These are phyloP conservation scores for Umimayanthus kanabou DNA, from an alignment of 92 coral and sea anemone species.

Conservation along the genomic window DNA sequence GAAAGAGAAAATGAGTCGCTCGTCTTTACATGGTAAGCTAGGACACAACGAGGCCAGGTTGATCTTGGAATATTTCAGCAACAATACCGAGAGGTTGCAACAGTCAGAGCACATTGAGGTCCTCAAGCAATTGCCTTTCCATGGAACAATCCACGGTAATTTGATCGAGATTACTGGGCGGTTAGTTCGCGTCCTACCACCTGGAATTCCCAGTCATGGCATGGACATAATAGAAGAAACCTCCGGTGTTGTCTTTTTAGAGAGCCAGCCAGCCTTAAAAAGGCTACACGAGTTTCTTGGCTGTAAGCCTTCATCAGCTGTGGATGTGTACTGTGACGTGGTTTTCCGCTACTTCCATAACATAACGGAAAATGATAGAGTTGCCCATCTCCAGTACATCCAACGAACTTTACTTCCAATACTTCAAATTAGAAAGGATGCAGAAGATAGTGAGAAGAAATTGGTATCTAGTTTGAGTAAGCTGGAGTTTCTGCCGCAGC, in stretches of 20 bases:
- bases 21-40: conserved; percentile 5
- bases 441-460: background rate
- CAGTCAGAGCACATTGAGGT: conserved; percentile 1
- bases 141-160: conserved; percentile 48
- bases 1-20: background rate
- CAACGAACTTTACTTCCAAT: conserved; percentile 9
- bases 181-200: conserved; percentile 45
- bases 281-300: conserved; percentile 47
- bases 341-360: conserved; percentile 47
- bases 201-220: conserved; percentile 48
- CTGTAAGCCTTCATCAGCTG: conserved; percentile 42
- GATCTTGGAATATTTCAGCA: conserved; percentile 43
- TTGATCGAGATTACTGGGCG: conserved; percentile 24
- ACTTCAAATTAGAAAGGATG: background rate
- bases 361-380: conserved; percentile 29
- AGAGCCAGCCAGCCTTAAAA: background rate
- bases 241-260: conserved; percentile 49
- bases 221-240: conserved; percentile 40
- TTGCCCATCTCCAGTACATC: conserved; percentile 53
- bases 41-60: background rate
- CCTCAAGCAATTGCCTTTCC: conserved; percentile 52
- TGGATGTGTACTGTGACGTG: conserved; percentile 64
- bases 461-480: conserved; percentile 8
- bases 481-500: conserved; percentile 3
- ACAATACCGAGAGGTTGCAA: background rate